Evolutionary conservation across 2,888 invertebrate species (phyloP).

Genomic region (Platycnemis pennipes): DNA sequence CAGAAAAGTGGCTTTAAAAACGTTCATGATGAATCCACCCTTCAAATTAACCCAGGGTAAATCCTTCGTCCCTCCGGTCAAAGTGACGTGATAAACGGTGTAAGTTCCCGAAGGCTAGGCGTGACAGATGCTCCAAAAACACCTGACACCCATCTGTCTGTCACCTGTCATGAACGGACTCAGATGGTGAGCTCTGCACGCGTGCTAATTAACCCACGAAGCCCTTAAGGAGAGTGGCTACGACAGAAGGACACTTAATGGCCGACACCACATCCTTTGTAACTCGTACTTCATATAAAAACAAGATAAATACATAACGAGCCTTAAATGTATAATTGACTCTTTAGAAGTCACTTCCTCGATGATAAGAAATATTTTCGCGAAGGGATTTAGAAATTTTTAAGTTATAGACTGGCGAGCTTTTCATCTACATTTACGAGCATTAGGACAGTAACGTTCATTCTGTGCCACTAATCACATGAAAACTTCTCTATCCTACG

Average conservation of each 20-base stretch:
- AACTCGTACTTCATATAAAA: too few species aligned
- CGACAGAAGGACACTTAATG: not conserved
- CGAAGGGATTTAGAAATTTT: too few species aligned
- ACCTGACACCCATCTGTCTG: constrained; percentile 52
- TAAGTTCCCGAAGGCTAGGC: not conserved
- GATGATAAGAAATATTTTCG: too few species aligned
- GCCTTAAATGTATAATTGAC: too few species aligned
- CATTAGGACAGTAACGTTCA: too few species aligned
- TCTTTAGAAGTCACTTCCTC: too few species aligned
- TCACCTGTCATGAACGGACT: not conserved
- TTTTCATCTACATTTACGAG: too few species aligned
- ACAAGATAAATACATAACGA: too few species aligned
- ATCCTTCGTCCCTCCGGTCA: not conserved
- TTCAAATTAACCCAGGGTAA: constrained; percentile 15
- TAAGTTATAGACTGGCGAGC: too few species aligned
- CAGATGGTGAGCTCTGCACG: not conserved
- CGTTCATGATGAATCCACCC: not conserved
- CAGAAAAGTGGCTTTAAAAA: not conserved
- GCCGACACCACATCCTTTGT: too few species aligned
- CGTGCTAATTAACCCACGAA: constrained; percentile 42
- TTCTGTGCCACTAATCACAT: too few species aligned
- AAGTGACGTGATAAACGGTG: constrained; percentile 28
- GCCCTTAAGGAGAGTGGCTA: not conserved
- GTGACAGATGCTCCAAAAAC: constrained; percentile 44
- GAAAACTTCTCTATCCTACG: too few species aligned